These are phyloP conservation scores for Melanotaenia maccullochi DNA, from an alignment of 2,797 vertebrate genomes.

Conservation along the genomic window DNA sequence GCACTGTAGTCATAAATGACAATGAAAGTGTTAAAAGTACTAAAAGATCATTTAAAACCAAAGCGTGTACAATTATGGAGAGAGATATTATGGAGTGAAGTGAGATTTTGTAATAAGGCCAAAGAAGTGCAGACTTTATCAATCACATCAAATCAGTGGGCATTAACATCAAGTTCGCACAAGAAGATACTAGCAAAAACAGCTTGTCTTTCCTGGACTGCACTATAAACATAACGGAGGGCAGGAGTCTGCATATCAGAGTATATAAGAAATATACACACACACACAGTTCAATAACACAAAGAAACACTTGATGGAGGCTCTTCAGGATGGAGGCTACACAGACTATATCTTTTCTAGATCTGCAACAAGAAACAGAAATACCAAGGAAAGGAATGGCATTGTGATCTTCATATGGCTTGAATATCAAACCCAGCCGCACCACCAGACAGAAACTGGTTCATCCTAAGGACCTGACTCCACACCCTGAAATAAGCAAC, in stretches of 20 bases:
- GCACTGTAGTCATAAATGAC: constrained; percentile 3
- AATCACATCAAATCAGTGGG: neutral
- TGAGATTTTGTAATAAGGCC: neutral
- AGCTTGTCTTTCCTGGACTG: neutral
- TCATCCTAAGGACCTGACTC: neutral
- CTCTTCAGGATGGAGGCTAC: neutral
- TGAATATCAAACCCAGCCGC: neutral
- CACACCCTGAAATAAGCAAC: neutral
- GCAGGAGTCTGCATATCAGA: neutral
- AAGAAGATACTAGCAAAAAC: neutral
- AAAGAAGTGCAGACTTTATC: too few species aligned
- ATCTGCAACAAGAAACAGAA: neutral
- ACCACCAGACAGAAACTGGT: neutral
- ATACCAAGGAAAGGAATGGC: neutral
- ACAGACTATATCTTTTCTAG: neutral
- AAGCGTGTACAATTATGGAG: neutral
- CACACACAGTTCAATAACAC: neutral
- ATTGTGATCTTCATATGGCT: neutral
- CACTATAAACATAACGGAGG: neutral
- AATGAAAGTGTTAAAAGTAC: neutral
- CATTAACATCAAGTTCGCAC: neutral
- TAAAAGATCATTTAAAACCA: neutral
- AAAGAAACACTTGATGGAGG: neutral
- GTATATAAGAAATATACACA: neutral
- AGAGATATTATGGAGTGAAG: neutral